Evolutionary conservation across 2,797 vertebrate genomes (phyloP).

Genomic region (Pseudomugil gertrudae): DNA sequence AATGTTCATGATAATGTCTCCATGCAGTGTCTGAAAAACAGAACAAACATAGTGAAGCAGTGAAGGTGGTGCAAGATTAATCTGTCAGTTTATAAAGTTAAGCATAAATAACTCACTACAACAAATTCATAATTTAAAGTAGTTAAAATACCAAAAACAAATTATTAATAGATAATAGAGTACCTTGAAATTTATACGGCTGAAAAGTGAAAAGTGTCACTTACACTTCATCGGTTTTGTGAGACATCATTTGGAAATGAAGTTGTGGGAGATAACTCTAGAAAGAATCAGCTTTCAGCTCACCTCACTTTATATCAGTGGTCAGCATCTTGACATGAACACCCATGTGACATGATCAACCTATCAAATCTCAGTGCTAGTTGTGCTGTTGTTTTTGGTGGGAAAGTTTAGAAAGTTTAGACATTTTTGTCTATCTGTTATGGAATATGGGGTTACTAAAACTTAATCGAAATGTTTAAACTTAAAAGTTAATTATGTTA

Average conservation of each 20-base stretch:
- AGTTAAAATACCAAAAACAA: not conserved
- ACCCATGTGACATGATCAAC: conserved; percentile 9
- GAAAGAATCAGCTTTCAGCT: not conserved
- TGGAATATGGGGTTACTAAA: too few species aligned
- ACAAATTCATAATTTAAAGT: not conserved
- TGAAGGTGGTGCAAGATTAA: not conserved
- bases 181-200: not conserved
- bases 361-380: conserved; percentile 25
- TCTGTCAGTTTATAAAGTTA: not conserved
- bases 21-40: conserved; percentile 30
- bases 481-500: too few species aligned
- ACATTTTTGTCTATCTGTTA: not conserved
- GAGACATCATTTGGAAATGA: conserved; percentile 3
- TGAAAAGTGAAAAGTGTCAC: conserved; percentile 4
- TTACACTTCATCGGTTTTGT: conserved; percentile 27
- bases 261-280: not conserved
- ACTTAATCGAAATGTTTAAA: too few species aligned
- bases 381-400: not conserved
- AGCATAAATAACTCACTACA: not conserved
- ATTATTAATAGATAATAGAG: not conserved
- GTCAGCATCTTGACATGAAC: conserved; percentile 28
- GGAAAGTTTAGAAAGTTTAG: conserved; percentile 12
- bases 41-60: conserved; percentile 8
- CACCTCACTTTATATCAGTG: not conserved
- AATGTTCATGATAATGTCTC: conserved; percentile 46